A percentile compares a stretch with the other conserved stretches of the same genome.
phyloP scores from a whole-genome alignment of 1,140 invertebrate genomes.

The Drosophila gunungcola region DNA sequence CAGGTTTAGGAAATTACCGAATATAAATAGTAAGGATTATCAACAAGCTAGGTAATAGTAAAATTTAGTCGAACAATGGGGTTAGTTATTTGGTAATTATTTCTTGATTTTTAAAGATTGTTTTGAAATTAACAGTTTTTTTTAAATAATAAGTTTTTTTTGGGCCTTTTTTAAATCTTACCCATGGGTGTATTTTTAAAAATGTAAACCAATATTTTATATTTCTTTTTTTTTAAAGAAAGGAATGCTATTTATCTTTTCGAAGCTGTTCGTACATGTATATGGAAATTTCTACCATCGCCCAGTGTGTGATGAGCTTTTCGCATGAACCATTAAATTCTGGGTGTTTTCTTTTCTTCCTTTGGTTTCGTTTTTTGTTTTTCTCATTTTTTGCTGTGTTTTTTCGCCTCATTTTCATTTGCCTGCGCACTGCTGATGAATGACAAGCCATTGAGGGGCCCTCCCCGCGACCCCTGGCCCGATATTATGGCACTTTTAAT shows the following conservation, averaged over 20 bases:
- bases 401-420: constrained; percentile 71
- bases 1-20: no score
- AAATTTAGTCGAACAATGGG: no score
- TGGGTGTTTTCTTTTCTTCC: constrained; percentile 36
- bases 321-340: constrained; percentile 72
- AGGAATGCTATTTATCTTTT: not conserved
- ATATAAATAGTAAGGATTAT: no score
- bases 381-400: constrained; percentile 55
- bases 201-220: no score
- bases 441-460: constrained; percentile 69
- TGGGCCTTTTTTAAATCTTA: no score
- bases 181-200: no score
- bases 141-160: no score
- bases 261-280: constrained; percentile 5
- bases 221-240: not conserved
- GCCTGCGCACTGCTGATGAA: constrained; percentile 66
- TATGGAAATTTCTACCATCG: constrained; percentile 17
- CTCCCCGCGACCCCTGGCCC: constrained; percentile 2
- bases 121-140: no score
- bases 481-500: constrained; percentile 75
- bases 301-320: constrained; percentile 50
- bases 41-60: no score
- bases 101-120: no score
- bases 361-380: constrained; percentile 34
- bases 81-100: no score